Base-by-base conservation (phyloP, 2,888 invertebrate species). In the Trypoxylon attenuatum region DNA sequence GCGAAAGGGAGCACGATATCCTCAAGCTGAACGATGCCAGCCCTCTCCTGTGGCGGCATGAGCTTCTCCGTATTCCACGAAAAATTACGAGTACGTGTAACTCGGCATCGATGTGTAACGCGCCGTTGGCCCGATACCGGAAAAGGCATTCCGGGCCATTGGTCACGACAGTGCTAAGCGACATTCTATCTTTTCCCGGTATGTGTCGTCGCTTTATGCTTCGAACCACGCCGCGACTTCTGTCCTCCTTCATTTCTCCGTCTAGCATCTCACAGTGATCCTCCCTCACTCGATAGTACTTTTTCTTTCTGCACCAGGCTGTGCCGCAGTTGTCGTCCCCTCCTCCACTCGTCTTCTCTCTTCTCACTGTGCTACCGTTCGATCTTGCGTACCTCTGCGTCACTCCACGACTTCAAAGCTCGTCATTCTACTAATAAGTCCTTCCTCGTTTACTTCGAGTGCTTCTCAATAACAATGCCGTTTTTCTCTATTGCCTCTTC, bases 131-230 rank as follows among this genome's bases (percentile, higher is more conserved):
- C 73, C 71, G 81, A 79, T 81, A 74, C 76, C 78, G 72, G 66
- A 71, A 73, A 57, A 70, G 67, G 69, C 75, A 80, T 83, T 83
- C 83, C 83, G 61, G 78, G 61, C 78, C 83, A 83, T 82, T 83
- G 83, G 71, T 74, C 76, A 61, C 69, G 73, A 71, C 71, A 58
- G 61, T 72, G 80, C 78, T 81, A 81, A 83, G 75, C 82, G 82
- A 79, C 77, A 73, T 79, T 81, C 79, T 80, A 80, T 82, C 79
- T 79, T 71, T 76, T 57, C 67, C 49, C 50, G 64, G 61, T 66
- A 58, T 64, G 67, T 63, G 67, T 61, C 66, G 58, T 61, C 33
- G 69, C 67, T 80, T 80, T 77, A 80, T 78, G 70, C 76, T 73
- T 39, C 67, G 59, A 53, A 58, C 64, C 64, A 65, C 69, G 60